Percentiles rank a stretch among this genome's conserved stretches.
Evolutionary conservation across 2,888 invertebrate species (phyloP).

Genomic region (Apomyelois bistriatella): DNA sequence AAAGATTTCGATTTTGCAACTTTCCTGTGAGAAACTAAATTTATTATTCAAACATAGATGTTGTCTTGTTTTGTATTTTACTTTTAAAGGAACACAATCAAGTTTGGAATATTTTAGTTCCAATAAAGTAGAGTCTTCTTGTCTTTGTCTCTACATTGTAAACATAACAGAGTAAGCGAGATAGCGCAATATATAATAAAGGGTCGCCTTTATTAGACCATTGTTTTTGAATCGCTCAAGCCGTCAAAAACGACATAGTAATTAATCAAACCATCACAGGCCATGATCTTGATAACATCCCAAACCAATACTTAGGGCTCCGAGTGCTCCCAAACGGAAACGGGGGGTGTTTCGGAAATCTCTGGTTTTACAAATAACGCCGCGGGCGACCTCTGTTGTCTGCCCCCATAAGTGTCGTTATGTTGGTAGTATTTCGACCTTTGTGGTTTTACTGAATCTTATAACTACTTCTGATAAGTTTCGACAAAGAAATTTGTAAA

Average conservation of each 20-base stretch:
- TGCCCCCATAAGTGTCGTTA: not conserved
- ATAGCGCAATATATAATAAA: too few species aligned
- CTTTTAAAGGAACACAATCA: too few species aligned
- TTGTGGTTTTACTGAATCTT: not conserved
- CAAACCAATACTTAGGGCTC: not conserved
- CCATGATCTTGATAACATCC: slow-evolving; percentile 1
- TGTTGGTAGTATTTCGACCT: not conserved
- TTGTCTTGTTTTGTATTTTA: too few species aligned
- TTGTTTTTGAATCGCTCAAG: too few species aligned
- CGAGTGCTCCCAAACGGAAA: slow-evolving; percentile 2
- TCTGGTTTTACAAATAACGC: slow-evolving; percentile 5
- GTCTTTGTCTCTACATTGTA: too few species aligned
- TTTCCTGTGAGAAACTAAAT: not conserved
- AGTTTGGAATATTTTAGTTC: too few species aligned
- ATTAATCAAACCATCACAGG: slow-evolving; percentile 3
- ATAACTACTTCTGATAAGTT: not conserved
- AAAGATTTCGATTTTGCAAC: not conserved
- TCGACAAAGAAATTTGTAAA: too few species aligned
- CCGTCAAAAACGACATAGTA: not conserved
- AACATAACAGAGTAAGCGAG: too few species aligned
- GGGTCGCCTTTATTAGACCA: too few species aligned
- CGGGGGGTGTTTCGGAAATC: slow-evolving; percentile 2
- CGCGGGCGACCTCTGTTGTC: not conserved
- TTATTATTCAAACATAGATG: not conserved
- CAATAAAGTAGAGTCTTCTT: too few species aligned